A percentile compares a stretch with the other conserved stretches of the same genome.
phyloP scores from a whole-genome alignment of 37 sponge, comb jelly and placozoan species.

The Petrosia ficiformis region DNA sequence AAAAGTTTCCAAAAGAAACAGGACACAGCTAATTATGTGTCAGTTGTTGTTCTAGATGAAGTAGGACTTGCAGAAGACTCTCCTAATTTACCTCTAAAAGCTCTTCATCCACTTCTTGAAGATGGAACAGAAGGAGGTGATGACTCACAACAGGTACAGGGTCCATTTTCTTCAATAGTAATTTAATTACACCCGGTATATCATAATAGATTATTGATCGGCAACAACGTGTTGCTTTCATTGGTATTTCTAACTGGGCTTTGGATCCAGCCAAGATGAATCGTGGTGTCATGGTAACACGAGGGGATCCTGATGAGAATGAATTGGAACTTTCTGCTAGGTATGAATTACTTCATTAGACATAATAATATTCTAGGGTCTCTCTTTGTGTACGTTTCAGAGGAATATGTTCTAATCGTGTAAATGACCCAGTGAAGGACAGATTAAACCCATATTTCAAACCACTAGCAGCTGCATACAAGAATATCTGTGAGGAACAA shows the following conservation, averaged over 20 bases:
- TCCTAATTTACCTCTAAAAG: conserved; percentile 83
- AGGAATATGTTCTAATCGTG: conserved; percentile 66
- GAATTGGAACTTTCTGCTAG: conserved; percentile 77
- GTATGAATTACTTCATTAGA: conserved; percentile 4
- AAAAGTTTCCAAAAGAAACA: conserved; percentile 46
- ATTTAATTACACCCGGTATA: too few species aligned
- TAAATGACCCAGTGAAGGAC: conserved; percentile 35
- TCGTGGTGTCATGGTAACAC: conserved; percentile 89
- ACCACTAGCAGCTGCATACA: conserved; percentile 68
- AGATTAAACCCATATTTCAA: conserved; percentile 38
- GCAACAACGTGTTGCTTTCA: conserved; percentile 81
- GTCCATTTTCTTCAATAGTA: too few species aligned
- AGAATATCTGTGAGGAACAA: conserved; percentile 29
- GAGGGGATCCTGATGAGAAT: conserved; percentile 71
- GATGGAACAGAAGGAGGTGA: conserved; percentile 79
- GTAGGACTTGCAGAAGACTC: conserved; percentile 94
- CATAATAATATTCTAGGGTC: too few species aligned
- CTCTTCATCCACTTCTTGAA: conserved; percentile 86
- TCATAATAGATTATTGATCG: conserved; percentile 38
- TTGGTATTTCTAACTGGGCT: conserved; percentile 99
- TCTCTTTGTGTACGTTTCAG: background rate
- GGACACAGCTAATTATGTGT: conserved; percentile 44
- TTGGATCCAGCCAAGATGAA: conserved; percentile 99
- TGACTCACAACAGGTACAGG: conserved; percentile 4
- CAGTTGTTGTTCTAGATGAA: conserved; percentile 91